Evolutionary conservation across 1,140 invertebrate genomes (phyloP).

Genomic region (Sminthurides bifidus): DNA sequence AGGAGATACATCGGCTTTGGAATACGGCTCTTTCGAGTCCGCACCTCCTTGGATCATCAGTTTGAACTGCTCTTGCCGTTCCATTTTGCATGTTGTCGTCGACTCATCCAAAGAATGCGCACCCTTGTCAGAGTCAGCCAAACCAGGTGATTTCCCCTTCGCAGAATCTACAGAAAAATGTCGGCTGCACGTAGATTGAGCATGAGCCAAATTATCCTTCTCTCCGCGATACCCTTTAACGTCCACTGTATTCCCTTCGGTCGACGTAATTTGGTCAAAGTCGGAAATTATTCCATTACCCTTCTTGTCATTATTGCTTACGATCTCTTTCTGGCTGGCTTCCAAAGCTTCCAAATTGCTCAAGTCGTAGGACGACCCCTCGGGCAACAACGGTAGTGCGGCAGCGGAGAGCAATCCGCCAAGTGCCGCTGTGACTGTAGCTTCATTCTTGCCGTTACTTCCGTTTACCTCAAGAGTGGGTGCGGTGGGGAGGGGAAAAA

Average conservation of each 20-base stretch:
- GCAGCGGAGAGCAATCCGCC: slow-evolving; percentile 31
- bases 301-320: not conserved
- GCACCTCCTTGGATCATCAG: slow-evolving; percentile 8
- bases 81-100: slow-evolving; percentile 17
- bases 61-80: slow-evolving; percentile 27
- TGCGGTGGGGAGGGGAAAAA: not conserved
- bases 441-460: not conserved
- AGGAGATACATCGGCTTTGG: slow-evolving; percentile 36
- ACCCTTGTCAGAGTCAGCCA: not conserved
- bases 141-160: not conserved
- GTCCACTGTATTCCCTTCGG: not conserved
- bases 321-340: not conserved
- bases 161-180: not conserved
- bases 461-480: not conserved
- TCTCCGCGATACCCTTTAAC: not conserved
- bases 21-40: not conserved
- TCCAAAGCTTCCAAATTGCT: not conserved
- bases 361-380: slow-evolving; percentile 9
- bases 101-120: slow-evolving; percentile 16
- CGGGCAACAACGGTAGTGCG: slow-evolving; percentile 32
- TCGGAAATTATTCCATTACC: not conserved
- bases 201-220: not conserved
- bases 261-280: not conserved
- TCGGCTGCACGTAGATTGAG: not conserved
- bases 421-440: slow-evolving; percentile 23